A percentile compares a stretch with the other conserved stretches of the same genome.
Evolutionary conservation across 1,140 invertebrate species (phyloP).

Genomic region (Odontomachus brunneus): DNA sequence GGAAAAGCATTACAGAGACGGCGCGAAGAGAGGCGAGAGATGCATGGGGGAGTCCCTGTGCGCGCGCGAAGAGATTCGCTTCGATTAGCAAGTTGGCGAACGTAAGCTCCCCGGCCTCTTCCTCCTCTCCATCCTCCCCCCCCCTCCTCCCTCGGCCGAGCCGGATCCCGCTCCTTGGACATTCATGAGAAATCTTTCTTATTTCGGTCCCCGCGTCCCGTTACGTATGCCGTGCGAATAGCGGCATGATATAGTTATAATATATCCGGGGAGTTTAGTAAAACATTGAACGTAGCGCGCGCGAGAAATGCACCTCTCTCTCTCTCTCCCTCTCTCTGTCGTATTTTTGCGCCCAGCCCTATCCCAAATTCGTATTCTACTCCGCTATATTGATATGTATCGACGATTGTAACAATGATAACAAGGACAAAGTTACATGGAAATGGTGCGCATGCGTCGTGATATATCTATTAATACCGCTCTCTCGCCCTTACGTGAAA

Average conservation of each 20-base stretch:
- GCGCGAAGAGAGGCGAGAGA: not conserved
- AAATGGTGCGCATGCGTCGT: too few relatives aligned
- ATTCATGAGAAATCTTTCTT: conserved; percentile 8
- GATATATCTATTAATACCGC: too few relatives aligned
- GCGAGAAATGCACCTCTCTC: too few relatives aligned
- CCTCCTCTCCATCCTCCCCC: too few relatives aligned
- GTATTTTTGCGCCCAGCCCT: too few relatives aligned
- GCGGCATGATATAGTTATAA: not conserved
- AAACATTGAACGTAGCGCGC: not conserved
- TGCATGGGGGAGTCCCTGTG: too few relatives aligned
- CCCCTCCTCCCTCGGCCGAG: too few relatives aligned
- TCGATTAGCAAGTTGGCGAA: conserved; percentile 71
- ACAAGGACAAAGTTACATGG: too few relatives aligned
- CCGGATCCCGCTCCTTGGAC: conserved; percentile 23
- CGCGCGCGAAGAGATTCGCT: conserved; percentile 43
- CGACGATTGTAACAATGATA: too few relatives aligned
- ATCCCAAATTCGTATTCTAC: too few relatives aligned
- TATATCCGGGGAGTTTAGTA: conserved; percentile 2
- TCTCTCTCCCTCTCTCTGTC: too few relatives aligned
- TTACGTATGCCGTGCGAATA: conserved; percentile 17
- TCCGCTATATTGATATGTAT: too few relatives aligned
- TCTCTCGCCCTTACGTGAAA: conserved; percentile 4
- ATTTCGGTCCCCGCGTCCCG: conserved; percentile 22
- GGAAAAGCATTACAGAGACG: conserved; percentile 29
- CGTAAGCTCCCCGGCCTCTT: conserved; percentile 42